Conservation (phyloP, 2,888 invertebrate species). For the Drosophila crucigera region DNA sequence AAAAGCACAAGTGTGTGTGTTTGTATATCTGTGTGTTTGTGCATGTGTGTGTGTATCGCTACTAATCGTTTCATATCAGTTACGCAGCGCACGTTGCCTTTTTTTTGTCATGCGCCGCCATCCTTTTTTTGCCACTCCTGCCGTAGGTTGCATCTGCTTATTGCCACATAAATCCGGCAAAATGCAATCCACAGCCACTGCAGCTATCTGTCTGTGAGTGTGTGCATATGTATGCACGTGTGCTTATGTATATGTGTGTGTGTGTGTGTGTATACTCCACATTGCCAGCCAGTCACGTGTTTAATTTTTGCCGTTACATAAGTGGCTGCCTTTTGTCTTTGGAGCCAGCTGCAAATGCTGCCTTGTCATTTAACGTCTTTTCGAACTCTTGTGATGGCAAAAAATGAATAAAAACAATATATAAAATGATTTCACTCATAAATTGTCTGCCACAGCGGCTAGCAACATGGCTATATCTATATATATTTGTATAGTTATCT, state of each 20-base stretch:
- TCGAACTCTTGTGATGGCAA: constrained; percentile 17
- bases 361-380: constrained; percentile 48
- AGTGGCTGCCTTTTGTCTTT: constrained; percentile 52
- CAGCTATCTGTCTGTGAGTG: constrained; percentile 36
- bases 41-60: constrained; percentile 24
- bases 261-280: constrained; percentile 26
- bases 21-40: not conserved
- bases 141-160: constrained; percentile 75
- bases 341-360: constrained; percentile 34
- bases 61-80: constrained; percentile 77
- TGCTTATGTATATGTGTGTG: constrained; percentile 8
- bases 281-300: constrained; percentile 63
- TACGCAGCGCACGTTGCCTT: constrained; percentile 70
- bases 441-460: constrained; percentile 21
- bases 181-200: constrained; percentile 62
- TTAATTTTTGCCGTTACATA: constrained; percentile 68
- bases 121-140: constrained; percentile 36
- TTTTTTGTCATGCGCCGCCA: constrained; percentile 52
- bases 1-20: constrained; percentile 5
- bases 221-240: constrained; percentile 12
- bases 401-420: constrained; percentile 28
- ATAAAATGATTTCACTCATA: constrained; percentile 46
- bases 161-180: constrained; percentile 77
- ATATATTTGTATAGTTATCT: constrained; percentile 36
- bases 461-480: constrained; percentile 35